Evolutionary conservation across 2,888 invertebrate genomes (phyloP).

Genomic region (Euphydryas editha): DNA sequence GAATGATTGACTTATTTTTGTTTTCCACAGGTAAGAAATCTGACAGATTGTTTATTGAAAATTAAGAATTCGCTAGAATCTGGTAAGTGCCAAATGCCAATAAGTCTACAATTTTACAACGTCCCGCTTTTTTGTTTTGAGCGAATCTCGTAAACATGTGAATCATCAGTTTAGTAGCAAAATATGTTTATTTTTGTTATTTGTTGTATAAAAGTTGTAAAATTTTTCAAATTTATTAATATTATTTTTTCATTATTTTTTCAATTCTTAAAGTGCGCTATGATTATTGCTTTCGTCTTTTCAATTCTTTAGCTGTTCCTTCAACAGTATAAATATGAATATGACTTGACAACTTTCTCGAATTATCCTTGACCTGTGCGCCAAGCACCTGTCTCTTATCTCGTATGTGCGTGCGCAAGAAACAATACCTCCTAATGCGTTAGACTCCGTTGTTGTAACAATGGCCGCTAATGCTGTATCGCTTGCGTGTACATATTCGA

Average conservation of each 20-base stretch:
- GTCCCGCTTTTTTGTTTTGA: constrained; percentile 40
- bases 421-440: constrained; percentile 32
- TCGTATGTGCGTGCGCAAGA: constrained; percentile 13
- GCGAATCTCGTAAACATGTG: constrained; percentile 23
- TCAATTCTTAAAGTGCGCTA: neutral
- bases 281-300: neutral
- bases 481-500: constrained; percentile 7
- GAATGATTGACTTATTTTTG: constrained; percentile 44
- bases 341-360: constrained; percentile 17
- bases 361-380: constrained; percentile 29
- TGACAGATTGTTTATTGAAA: constrained; percentile 53
- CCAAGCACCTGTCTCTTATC: constrained; percentile 17
- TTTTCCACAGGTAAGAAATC: constrained; percentile 67
- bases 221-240: too few relatives aligned
- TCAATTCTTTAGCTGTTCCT: constrained; percentile 5
- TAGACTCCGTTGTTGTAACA: constrained; percentile 13
- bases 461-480: constrained; percentile 3
- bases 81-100: constrained; percentile 49
- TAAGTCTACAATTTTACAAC: constrained; percentile 54
- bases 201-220: too few relatives aligned
- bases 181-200: neutral
- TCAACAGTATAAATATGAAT: neutral
- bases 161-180: constrained; percentile 32
- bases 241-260: too few relatives aligned
- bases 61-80: constrained; percentile 21